Evolutionary conservation across 1,140 invertebrate species (phyloP), one percentile per base, ranked within the genome.

Genomic region (Plutomurus gul): DNA sequence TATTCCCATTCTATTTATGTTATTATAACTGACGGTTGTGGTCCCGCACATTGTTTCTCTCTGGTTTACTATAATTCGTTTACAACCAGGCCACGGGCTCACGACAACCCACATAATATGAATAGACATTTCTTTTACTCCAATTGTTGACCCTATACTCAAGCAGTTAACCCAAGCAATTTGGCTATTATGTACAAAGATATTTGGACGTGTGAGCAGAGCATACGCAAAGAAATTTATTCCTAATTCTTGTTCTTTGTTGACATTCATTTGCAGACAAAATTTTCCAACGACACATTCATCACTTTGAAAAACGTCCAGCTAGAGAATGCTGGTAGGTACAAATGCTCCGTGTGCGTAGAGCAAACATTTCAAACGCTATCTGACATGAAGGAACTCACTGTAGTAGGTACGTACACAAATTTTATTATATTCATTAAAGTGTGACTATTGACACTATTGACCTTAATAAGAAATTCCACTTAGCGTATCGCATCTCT

Each of bases 341-440:
- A 78, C 65, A 82, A 82, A 39, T 83, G 82, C 56, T 51, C 72
- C 46, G 79, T 82, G 10, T 82, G 77, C 11, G 78, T 75, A 8
- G 83, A 84, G 22, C 60, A 33, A 60, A 82, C 81, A 13, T 84
- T 82, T 51, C 73, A 84, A 46, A 84, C 83, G 6, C 75, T 81
- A n/a, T 46, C 33, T 7, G 79, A 81, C 47, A 25, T 36, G 7
- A 83, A 84, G 71, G 79, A 82, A 16, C 47, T 84, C 43, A 70
- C 71, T 20, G 71, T 82, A 18, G 71, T 82, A 20, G 79, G 83
- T 84, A 77, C 76, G 79, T 65, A 27, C 18, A 4, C 65, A 18
- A n/a, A n/a, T 4, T 47, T 5, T 47, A 47, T 18, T 4, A 10
- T 51, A 4, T 51, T 11, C 0, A 25, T 51, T 51, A 22, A 11